A percentile compares a stretch with the other conserved stretches of the same genome.
These are phyloP conservation scores for Zaprionus africanus DNA, from an alignment of 1,140 invertebrate genomes.

Conservation along the genomic window DNA sequence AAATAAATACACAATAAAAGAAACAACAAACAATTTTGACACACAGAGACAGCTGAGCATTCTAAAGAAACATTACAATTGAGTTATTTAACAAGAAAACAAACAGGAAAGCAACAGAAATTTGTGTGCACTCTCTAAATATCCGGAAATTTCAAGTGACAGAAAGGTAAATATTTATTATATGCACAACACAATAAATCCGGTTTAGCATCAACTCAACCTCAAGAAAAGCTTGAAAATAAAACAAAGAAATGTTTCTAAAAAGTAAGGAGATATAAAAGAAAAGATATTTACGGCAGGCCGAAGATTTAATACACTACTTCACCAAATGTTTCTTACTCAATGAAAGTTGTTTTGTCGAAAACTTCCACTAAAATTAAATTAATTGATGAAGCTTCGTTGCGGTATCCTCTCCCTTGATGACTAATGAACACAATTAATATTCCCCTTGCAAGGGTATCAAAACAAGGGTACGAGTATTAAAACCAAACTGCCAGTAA, in stretches of 20 bases:
- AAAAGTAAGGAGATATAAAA: not conserved
- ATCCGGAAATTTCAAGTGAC: constrained; percentile 1
- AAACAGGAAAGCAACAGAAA: not conserved
- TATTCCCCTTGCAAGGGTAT: not conserved
- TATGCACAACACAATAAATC: constrained; percentile 55
- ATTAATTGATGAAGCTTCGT: too few species aligned
- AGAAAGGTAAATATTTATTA: constrained; percentile 65
- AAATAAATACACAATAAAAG: not conserved
- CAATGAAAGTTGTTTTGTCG: too few species aligned
- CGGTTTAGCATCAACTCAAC: constrained; percentile 52
- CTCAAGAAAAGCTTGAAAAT: constrained; percentile 24
- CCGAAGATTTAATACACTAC: too few species aligned
- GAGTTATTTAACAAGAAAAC: not conserved
- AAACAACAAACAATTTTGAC: not conserved
- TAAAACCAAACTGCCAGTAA: constrained; percentile 59
- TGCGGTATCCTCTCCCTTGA: too few species aligned
- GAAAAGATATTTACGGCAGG: not conserved
- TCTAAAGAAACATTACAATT: constrained; percentile 1
- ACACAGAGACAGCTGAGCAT: not conserved
- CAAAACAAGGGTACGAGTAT: constrained; percentile 17
- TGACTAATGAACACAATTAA: too few species aligned
- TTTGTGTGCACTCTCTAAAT: not conserved
- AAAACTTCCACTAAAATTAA: too few species aligned
- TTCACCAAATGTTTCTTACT: too few species aligned
- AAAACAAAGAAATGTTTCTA: constrained; percentile 47